Conservation (phyloP, 2,113 vertebrate species). For the Alexandromys fortis region DNA sequence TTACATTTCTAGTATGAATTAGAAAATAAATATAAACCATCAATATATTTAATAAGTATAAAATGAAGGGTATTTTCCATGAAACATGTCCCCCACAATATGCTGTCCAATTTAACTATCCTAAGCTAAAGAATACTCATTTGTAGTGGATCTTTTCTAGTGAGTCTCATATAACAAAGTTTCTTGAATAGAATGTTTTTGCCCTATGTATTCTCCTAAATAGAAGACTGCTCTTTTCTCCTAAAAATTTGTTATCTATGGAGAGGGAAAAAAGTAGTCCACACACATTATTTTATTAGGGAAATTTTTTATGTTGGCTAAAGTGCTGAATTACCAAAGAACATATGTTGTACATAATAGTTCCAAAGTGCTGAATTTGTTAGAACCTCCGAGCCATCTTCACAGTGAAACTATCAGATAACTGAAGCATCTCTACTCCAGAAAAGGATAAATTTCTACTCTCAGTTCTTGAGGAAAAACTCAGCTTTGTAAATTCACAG, state of each 20-base stretch:
- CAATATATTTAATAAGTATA: not conserved
- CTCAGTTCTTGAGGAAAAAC: not conserved
- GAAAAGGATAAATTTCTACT: slow-evolving; percentile 9
- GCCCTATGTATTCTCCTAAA: not conserved
- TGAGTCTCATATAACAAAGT: not conserved
- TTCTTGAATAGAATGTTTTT: not conserved
- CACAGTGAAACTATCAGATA: not conserved
- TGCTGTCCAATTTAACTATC: not conserved
- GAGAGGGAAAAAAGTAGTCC: not conserved
- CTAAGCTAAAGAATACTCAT: not conserved
- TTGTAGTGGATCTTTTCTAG: not conserved
- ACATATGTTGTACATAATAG: not conserved
- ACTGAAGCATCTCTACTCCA: slow-evolving; percentile 16
- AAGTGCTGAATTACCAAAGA: slow-evolving; percentile 37
- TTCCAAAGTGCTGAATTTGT: slow-evolving; percentile 1
- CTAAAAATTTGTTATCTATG: not conserved
- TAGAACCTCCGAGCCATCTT: not conserved
- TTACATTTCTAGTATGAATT: slow-evolving; percentile 16
- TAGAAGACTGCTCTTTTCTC: not conserved
- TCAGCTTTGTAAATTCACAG: not conserved
- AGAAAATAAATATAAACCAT: slow-evolving; percentile 12
- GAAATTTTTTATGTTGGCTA: not conserved
- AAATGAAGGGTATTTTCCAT: not conserved
- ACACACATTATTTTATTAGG: slow-evolving; percentile 18
- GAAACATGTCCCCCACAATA: not conserved